Conservation (phyloP, 2,113 vertebrate species). For the cat (Felis catus) region DNA sequence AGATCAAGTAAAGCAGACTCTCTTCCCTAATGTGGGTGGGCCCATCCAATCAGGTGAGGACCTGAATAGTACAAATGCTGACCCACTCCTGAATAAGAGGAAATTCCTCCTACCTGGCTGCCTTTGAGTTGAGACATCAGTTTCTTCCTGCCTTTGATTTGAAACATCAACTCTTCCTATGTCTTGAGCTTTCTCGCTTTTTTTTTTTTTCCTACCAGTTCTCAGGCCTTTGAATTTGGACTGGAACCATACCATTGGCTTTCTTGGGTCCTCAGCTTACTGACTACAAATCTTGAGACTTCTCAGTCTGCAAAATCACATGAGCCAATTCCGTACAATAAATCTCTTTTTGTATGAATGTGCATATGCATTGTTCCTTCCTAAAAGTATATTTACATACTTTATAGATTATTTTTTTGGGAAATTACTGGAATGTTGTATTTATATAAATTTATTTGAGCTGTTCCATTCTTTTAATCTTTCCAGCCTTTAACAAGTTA, state of each 20-base stretch:
- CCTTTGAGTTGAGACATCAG: not conserved
- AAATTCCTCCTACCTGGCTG: not conserved
- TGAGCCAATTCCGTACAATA: not conserved
- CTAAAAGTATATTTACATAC: not conserved
- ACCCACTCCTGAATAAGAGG: not conserved
- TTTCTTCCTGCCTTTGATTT: slow-evolving; percentile 8
- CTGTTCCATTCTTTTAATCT: not conserved
- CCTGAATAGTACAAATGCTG: not conserved
- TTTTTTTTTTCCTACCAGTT: not conserved
- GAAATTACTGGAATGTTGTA: not conserved
- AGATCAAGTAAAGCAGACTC: not conserved
- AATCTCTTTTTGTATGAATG: not conserved
- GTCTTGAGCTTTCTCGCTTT: not conserved
- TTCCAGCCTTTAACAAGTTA: not conserved
- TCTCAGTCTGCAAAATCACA: not conserved
- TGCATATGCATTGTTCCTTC: not conserved
- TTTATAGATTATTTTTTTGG: slow-evolving; percentile 7
- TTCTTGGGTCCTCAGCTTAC: not conserved
- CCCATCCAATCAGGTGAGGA: not conserved
- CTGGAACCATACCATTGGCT: not conserved
- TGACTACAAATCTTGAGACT: not conserved
- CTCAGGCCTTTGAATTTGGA: not conserved
- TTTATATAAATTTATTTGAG: not conserved
- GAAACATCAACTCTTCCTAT: not conserved
- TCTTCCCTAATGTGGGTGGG: not conserved